Evolutionary conservation across 1,140 invertebrate genomes (phyloP), one percentile per base, ranked within the genome.

Genomic region (Bombus polaris): DNA sequence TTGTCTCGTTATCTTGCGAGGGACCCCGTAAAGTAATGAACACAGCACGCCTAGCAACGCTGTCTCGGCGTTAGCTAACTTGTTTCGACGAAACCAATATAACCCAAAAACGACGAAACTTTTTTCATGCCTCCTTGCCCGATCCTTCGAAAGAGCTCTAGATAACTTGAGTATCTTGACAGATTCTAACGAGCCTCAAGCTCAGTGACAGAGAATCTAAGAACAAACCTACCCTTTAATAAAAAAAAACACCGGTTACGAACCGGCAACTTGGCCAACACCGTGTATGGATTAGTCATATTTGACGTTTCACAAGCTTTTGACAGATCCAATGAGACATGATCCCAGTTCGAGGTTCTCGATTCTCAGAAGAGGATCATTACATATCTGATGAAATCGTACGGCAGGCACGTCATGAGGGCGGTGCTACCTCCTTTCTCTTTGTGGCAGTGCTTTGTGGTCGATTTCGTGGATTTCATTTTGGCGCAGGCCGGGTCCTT

Each of bases 1-100:
- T 82, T 75, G 78, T 86, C 81, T 65, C 79, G 75, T 91, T 91
- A 91, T 91, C 90, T 90, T 42, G 66, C 12, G 68, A 83, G 80
- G 78, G 71, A 70, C 75, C 53, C 78, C 83, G 77, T 82, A 85
- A 79, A 84, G 85, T 83, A 77, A 57, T 32, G 73, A 72, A 53
- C 44, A 77, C 76, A 91, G 89, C 83, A 94, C 92, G 93, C 93
- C 91, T 93, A 93, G 92, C 92, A 93, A 94, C 93, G 92, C 73
- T 76, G n/a, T 47, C 59, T 81, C 70, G 57, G 74, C 77, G 86
- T 87, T 83, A 72, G 9, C 81, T 42, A 72, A 44, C 59, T 65
- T 75, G 44, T 75, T 65, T 85, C 85, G 53, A 83, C 9, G 72
- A 59, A 86, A 86, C 39, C 47, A n/a, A 83, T 44, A n/a, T 39